A percentile compares a stretch with the other conserved stretches of the same genome.
Evolutionary conservation across 1,140 invertebrate genomes (phyloP).

Genomic region (Anadara kagoshimensis): DNA sequence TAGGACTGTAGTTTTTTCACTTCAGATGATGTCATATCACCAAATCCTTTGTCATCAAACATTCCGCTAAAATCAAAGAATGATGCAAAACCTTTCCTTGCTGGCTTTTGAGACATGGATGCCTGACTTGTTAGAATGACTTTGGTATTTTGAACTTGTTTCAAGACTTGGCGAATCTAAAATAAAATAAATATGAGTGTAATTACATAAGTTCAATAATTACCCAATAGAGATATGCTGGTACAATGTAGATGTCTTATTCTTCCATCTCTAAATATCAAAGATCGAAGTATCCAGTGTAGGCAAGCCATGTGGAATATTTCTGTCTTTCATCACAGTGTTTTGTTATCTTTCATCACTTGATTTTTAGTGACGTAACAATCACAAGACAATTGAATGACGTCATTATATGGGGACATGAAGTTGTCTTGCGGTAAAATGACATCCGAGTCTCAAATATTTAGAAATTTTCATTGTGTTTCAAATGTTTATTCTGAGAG

Average conservation of each 20-base stretch:
- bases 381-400: too few relatives aligned
- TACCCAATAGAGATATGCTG: background rate
- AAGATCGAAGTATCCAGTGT: too few relatives aligned
- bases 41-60: constrained; percentile 34
- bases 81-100: constrained; percentile 17
- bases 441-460: too few relatives aligned
- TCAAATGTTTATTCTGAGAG: too few relatives aligned
- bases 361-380: too few relatives aligned
- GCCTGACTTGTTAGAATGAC: constrained; percentile 21
- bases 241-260: background rate
- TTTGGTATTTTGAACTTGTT: constrained; percentile 9
- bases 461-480: too few relatives aligned
- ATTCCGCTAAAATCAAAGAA: constrained; percentile 32
- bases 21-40: constrained; percentile 31
- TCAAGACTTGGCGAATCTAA: constrained; percentile 26
- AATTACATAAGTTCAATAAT: background rate
- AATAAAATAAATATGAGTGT: background rate
- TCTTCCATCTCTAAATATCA: too few relatives aligned
- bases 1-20: constrained; percentile 37
- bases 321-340: too few relatives aligned
- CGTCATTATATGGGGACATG: too few relatives aligned
- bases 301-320: too few relatives aligned
- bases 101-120: background rate
- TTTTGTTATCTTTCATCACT: too few relatives aligned
- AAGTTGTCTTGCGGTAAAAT: too few relatives aligned